These are phyloP conservation scores for Solen grandis DNA, from an alignment of 1,140 invertebrate species.

Conservation along the genomic window DNA sequence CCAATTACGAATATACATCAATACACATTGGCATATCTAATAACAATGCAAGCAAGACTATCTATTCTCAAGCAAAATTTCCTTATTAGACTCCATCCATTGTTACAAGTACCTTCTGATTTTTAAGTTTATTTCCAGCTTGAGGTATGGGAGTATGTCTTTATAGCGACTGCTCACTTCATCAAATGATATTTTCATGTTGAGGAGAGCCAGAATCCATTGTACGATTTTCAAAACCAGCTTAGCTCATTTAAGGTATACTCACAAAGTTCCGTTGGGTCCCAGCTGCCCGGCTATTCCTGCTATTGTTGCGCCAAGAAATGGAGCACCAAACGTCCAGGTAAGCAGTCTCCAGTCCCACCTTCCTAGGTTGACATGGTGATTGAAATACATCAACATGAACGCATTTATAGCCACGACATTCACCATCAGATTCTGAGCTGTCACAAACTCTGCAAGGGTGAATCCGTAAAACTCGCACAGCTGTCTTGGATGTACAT, in stretches of 20 bases:
- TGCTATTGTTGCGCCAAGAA: conserved; percentile 47
- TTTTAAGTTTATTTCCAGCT: conserved; percentile 2
- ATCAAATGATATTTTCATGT: not conserved
- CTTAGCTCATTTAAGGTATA: not conserved
- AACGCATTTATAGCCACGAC: conserved; percentile 60
- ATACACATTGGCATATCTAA: no score
- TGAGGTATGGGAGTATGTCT: not conserved
- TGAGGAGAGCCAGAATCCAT: not conserved
- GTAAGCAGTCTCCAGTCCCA: conserved; percentile 52
- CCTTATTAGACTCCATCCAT: no score
- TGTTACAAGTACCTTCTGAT: no score
- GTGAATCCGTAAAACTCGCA: conserved; percentile 59
- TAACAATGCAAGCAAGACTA: no score
- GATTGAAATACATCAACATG: conserved; percentile 55
- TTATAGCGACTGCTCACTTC: no score
- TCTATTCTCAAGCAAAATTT: no score
- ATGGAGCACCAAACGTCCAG: conserved; percentile 54
- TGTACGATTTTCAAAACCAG: not conserved
- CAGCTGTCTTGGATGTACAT: conserved; percentile 46
- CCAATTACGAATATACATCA: no score
- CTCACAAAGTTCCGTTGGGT: conserved; percentile 62
- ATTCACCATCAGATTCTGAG: conserved; percentile 60
- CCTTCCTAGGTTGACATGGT: conserved; percentile 54
- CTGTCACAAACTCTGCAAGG: conserved; percentile 52
- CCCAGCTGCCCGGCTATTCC: conserved; percentile 43